A percentile compares a stretch with the other conserved stretches of the same genome.
phyloP scores from a whole-genome alignment of 2,797 vertebrate genomes.

The Malurus leucopterus region DNA sequence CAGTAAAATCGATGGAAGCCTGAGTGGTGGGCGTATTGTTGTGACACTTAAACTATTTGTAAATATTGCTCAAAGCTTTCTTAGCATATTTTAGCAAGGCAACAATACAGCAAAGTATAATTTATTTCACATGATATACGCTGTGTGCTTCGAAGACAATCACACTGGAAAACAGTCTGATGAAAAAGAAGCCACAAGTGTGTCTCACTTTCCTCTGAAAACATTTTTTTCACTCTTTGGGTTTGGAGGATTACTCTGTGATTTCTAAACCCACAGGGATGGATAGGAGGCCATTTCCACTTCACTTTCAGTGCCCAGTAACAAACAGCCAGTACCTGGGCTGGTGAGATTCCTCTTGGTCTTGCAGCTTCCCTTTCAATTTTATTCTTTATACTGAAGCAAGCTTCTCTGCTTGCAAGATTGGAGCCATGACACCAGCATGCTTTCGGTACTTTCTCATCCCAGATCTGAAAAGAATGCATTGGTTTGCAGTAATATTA shows the following conservation, averaged over 20 bases:
- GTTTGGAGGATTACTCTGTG: neutral
- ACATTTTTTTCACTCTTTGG: neutral
- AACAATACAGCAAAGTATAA: slow-evolving; percentile 69
- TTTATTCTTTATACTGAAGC: neutral
- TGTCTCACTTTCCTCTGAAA: neutral
- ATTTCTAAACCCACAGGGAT: neutral
- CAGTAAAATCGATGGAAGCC: slow-evolving; percentile 49
- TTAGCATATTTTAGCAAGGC: slow-evolving; percentile 68
- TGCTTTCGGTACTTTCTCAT: slow-evolving; percentile 4
- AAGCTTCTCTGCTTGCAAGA: neutral
- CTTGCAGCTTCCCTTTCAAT: neutral
- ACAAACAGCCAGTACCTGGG: neutral
- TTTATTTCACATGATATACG: slow-evolving; percentile 68
- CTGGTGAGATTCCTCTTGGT: neutral
- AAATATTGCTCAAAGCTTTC: slow-evolving; percentile 75
- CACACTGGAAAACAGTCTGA: slow-evolving; percentile 10
- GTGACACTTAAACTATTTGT: slow-evolving; percentile 76
- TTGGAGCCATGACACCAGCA: neutral
- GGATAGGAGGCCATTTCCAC: neutral
- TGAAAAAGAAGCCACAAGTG: neutral
- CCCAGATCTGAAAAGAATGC: neutral
- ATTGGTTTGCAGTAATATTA: neutral
- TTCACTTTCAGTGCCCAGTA: neutral
- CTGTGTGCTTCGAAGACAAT: slow-evolving; percentile 49
- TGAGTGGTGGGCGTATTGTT: slow-evolving; percentile 72